phyloP scores from a whole-genome alignment of 2,113 vertebrate species.

The Pan paniscus region DNA sequence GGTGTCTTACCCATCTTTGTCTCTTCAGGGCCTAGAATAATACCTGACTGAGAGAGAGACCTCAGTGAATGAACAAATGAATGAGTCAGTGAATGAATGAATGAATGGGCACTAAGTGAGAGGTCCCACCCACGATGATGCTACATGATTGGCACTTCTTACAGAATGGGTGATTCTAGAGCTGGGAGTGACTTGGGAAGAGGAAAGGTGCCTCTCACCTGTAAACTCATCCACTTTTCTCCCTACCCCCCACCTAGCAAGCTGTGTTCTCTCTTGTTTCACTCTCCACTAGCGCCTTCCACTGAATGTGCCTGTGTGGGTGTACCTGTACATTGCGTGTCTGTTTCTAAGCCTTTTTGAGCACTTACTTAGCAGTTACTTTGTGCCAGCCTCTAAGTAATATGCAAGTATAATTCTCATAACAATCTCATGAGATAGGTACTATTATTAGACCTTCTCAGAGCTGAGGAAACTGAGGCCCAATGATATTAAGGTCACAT shows the following conservation, averaged over 20 bases:
- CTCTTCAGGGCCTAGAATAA: background rate
- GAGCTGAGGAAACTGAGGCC: background rate
- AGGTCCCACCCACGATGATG: fast-evolving
- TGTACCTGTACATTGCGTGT: background rate
- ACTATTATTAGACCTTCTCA: background rate
- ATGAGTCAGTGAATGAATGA: background rate
- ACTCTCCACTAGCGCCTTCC: background rate
- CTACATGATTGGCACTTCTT: background rate
- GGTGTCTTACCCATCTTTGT: background rate
- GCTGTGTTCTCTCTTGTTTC: background rate
- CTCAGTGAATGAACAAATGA: background rate
- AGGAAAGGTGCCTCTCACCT: background rate
- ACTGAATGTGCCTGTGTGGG: background rate
- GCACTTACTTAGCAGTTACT: background rate
- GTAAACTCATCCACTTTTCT: background rate
- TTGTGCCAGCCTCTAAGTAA: background rate
- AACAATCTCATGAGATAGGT: background rate
- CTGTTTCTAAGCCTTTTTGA: background rate
- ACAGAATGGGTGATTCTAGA: background rate
- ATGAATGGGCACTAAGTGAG: background rate
- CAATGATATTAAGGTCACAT: background rate
- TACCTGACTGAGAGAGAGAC: background rate
- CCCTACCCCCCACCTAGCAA: background rate
- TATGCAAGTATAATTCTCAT: background rate
- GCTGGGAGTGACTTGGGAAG: background rate